These are phyloP conservation scores for Cecropterus lyciades DNA, from an alignment of 1,140 invertebrate species.

Conservation along the genomic window DNA sequence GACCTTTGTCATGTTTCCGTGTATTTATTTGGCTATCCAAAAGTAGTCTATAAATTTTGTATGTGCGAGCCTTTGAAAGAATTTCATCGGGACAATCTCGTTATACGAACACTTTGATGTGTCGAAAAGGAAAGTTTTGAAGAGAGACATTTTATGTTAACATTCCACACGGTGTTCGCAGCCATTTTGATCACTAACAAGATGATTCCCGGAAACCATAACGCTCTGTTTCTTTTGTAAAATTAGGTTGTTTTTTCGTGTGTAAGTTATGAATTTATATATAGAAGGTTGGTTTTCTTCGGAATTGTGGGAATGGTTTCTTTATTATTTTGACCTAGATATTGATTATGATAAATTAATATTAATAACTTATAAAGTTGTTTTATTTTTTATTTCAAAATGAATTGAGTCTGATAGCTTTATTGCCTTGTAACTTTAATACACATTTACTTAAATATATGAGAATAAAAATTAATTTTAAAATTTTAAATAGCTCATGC, in stretches of 20 bases:
- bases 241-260: conserved; percentile 62
- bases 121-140: conserved; percentile 59
- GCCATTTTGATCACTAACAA: conserved; percentile 71
- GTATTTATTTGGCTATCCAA: conserved; percentile 39
- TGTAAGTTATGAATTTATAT: conserved; percentile 52
- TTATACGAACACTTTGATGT: conserved; percentile 66
- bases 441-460: too few relatives aligned
- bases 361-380: too few relatives aligned
- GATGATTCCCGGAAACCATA: conserved; percentile 68
- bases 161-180: conserved; percentile 60
- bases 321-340: conserved; percentile 10
- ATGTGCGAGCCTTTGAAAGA: conserved; percentile 42
- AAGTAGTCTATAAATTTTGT: conserved; percentile 47
- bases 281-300: conserved; percentile 47
- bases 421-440: neutral
- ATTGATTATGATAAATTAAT: conserved; percentile 8
- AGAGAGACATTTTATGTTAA: conserved; percentile 61
- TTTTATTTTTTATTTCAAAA: too few relatives aligned
- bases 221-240: conserved; percentile 63
- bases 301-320: conserved; percentile 37
- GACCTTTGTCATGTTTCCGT: conserved; percentile 50
- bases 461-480: too few relatives aligned
- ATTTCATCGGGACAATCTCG: conserved; percentile 52
- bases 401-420: too few relatives aligned
- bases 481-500: too few relatives aligned